Conservation (phyloP, 1,140 invertebrate species). For the Drosophila bocqueti region DNA sequence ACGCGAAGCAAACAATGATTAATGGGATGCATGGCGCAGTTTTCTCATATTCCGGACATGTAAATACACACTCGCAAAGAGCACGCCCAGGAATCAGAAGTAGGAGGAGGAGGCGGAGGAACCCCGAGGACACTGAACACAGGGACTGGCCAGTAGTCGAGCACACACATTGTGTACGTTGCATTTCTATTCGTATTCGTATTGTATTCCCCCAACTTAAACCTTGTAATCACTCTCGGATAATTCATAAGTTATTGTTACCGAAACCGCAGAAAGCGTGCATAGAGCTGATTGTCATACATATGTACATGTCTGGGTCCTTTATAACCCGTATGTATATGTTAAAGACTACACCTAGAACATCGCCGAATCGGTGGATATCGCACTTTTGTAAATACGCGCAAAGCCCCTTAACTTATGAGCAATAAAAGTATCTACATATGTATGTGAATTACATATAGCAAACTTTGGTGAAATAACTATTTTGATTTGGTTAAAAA, state of each 20-base stretch:
- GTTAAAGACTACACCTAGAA: slow-evolving; percentile 14
- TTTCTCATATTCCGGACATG: slow-evolving; percentile 45
- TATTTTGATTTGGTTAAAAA: not conserved
- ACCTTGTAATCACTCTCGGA: slow-evolving; percentile 57
- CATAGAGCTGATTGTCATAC: slow-evolving; percentile 20
- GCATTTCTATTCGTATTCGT: slow-evolving; percentile 66
- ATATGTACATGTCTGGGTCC: slow-evolving; percentile 23
- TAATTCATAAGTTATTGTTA: slow-evolving; percentile 64
- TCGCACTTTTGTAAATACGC: slow-evolving; percentile 72
- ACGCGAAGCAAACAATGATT: slow-evolving; percentile 21
- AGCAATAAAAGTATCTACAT: slow-evolving; percentile 66
- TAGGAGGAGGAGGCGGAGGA: not conserved
- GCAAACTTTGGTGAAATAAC: not conserved
- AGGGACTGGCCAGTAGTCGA: slow-evolving; percentile 14
- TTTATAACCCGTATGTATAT: slow-evolving; percentile 20
- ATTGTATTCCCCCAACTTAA: slow-evolving; percentile 29
- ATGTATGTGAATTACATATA: slow-evolving; percentile 38
- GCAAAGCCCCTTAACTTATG: slow-evolving; percentile 52
- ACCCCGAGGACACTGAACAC: slow-evolving; percentile 1
- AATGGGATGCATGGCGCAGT: slow-evolving; percentile 1
- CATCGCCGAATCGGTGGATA: slow-evolving; percentile 35
- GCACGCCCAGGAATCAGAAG: slow-evolving; percentile 10
- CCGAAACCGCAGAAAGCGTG: slow-evolving; percentile 37
- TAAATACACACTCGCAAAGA: slow-evolving; percentile 51
- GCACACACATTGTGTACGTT: slow-evolving; percentile 60